These are phyloP conservation scores for Diacarnus erythraeanus DNA, from an alignment of 37 sponge, comb jelly and placozoan genomes.

Conservation along the genomic window DNA sequence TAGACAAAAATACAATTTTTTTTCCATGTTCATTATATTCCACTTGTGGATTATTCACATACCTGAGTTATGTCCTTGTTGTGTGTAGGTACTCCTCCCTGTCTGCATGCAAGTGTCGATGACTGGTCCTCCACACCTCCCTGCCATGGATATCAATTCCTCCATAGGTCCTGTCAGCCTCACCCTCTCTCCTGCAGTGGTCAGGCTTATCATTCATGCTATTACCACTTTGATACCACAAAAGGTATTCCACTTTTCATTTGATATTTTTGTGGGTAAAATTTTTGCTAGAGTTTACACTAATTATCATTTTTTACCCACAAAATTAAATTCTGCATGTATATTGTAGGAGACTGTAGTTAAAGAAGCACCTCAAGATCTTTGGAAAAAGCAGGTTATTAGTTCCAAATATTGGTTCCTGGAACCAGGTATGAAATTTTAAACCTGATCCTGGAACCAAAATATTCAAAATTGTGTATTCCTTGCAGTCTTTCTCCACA, in stretches of 20 bases:
- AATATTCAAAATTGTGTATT: not conserved
- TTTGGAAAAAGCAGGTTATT: conserved; percentile 54
- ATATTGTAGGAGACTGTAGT: conserved; percentile 24
- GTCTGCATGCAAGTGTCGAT: conserved; percentile 19
- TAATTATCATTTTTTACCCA: not conserved
- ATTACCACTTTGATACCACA: conserved; percentile 47
- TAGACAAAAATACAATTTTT: no score
- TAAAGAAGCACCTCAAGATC: conserved; percentile 42
- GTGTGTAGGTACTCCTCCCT: conserved; percentile 62
- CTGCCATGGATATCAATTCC: conserved; percentile 40
- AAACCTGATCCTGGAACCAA: not conserved
- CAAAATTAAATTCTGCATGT: not conserved
- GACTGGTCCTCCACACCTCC: conserved; percentile 45
- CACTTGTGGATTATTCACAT: not conserved
- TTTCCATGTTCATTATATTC: no score
- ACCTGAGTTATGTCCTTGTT: not conserved
- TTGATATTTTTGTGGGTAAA: not conserved
- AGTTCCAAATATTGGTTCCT: conserved; percentile 55
- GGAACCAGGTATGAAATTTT: conserved; percentile 30
- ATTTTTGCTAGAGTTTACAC: not conserved
- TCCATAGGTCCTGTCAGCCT: conserved; percentile 39
- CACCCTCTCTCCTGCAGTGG: conserved; percentile 65
- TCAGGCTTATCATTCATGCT: conserved; percentile 65
- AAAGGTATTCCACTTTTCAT: conserved; percentile 25
- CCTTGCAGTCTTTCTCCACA: conserved; percentile 24